These are phyloP conservation scores for Podotricha telesiphe DNA, from an alignment of 2,888 invertebrate genomes.

Conservation along the genomic window DNA sequence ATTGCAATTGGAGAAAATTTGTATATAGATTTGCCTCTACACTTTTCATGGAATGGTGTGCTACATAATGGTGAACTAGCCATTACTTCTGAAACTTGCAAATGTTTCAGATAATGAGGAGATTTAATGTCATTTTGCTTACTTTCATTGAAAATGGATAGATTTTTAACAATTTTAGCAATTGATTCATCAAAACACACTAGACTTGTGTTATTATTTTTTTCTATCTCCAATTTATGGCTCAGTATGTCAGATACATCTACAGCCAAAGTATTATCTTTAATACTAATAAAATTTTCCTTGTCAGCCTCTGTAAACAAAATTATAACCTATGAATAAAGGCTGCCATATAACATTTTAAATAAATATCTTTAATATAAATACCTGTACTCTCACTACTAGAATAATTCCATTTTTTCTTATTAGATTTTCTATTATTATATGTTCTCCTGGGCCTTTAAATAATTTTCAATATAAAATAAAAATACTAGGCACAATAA, in stretches of 20 bases:
- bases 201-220: constrained; percentile 49
- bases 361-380: background rate
- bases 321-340: constrained; percentile 3
- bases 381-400: constrained; percentile 58
- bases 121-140: constrained; percentile 36
- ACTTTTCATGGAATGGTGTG: constrained; percentile 71
- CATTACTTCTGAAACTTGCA: constrained; percentile 45
- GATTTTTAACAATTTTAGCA: constrained; percentile 61
- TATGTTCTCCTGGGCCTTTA: constrained; percentile 58
- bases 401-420: constrained; percentile 57
- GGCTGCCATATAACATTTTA: background rate
- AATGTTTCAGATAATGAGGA: constrained; percentile 16
- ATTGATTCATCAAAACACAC: constrained; percentile 64
- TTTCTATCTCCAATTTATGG: constrained; percentile 66
- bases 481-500: no score
- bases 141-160: constrained; percentile 58
- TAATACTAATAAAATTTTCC: constrained; percentile 58
- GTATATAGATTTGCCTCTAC: constrained; percentile 70
- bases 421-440: constrained; percentile 51
- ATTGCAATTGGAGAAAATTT: constrained; percentile 70
- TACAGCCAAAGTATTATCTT: constrained; percentile 43
- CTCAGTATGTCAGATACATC: constrained; percentile 62
- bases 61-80: constrained; percentile 68
- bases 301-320: constrained; percentile 67
- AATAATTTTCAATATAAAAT: constrained; percentile 26